A percentile compares a stretch with the other conserved stretches of the same genome.
Evolutionary conservation across 2,113 vertebrate genomes (phyloP).

Genomic region (Uropsilus gracilis): DNA sequence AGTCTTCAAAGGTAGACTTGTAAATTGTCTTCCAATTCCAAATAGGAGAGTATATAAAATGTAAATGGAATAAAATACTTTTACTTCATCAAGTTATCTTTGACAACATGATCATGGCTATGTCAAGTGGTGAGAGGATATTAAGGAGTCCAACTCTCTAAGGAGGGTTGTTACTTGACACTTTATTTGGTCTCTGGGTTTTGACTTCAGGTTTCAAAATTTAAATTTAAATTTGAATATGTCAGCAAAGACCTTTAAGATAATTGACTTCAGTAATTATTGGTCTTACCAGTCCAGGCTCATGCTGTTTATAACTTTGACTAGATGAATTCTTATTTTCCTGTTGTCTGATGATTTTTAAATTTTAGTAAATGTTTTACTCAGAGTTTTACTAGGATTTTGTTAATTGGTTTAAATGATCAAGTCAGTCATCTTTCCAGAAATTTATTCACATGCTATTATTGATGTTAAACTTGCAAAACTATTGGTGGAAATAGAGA

Average conservation of each 20-base stretch:
- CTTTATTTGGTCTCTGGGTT: rapidly evolving
- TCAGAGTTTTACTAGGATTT: not conserved
- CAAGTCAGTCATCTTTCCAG: not conserved
- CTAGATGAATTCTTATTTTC: not conserved
- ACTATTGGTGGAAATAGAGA: not conserved
- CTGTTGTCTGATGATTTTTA: not conserved
- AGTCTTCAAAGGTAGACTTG: not conserved
- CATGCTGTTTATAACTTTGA: not conserved
- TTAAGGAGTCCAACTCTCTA: not conserved
- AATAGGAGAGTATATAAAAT: not conserved
- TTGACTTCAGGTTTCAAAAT: not conserved
- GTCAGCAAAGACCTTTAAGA: not conserved
- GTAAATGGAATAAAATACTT: not conserved
- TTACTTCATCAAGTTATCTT: no score
- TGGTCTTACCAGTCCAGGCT: not conserved
- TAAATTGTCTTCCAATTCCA: not conserved
- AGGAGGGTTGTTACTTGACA: not conserved
- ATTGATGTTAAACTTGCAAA: not conserved
- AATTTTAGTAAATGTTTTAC: not conserved
- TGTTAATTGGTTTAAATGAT: not conserved
- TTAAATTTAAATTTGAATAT: not conserved
- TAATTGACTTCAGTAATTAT: not conserved
- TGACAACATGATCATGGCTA: not conserved
- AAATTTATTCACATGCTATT: not conserved
- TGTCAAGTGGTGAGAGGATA: not conserved